Evolutionary conservation across 2,888 invertebrate genomes (phyloP).

Genomic region (Phlogophora meticulosa): DNA sequence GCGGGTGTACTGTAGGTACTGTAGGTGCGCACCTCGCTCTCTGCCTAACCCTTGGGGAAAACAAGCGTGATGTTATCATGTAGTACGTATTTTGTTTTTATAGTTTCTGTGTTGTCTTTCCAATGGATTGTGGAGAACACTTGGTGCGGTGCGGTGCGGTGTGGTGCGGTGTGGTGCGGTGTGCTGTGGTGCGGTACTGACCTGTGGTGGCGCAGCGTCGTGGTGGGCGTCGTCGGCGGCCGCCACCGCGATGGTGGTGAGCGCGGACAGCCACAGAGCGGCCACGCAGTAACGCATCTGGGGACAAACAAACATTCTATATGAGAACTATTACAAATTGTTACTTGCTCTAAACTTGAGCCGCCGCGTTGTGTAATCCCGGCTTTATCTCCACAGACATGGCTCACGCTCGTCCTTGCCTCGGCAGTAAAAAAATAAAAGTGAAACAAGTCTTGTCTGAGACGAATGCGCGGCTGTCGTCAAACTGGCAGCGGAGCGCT

Average conservation of each 20-base stretch:
- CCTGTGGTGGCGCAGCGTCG: constrained; percentile 77
- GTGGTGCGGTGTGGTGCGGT: neutral
- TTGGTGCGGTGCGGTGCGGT: neutral
- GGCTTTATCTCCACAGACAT: neutral
- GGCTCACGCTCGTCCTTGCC: neutral
- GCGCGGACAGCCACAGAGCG: constrained; percentile 85
- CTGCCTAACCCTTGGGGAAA: too few relatives aligned
- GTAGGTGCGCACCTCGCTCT: too few relatives aligned
- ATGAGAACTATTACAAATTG: neutral
- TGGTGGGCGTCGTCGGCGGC: constrained; percentile 77
- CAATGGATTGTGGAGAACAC: neutral
- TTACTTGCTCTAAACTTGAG: neutral
- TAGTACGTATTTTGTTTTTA: too few relatives aligned
- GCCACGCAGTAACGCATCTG: constrained; percentile 87
- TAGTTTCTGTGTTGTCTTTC: neutral
- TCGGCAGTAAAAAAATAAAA: neutral
- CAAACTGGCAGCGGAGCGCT: neutral
- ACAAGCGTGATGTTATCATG: too few relatives aligned
- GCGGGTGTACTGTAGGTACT: too few relatives aligned
- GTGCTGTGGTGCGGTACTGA: constrained; percentile 44
- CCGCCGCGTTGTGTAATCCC: neutral
- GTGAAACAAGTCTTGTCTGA: constrained; percentile 2
- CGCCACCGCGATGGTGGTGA: constrained; percentile 82
- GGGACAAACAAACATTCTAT: constrained; percentile 40
- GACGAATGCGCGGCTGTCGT: constrained; percentile 24